A percentile compares a stretch with the other conserved stretches of the same genome.
phyloP scores from a whole-genome alignment of 1,140 invertebrate species.

The Drosophila miranda region DNA sequence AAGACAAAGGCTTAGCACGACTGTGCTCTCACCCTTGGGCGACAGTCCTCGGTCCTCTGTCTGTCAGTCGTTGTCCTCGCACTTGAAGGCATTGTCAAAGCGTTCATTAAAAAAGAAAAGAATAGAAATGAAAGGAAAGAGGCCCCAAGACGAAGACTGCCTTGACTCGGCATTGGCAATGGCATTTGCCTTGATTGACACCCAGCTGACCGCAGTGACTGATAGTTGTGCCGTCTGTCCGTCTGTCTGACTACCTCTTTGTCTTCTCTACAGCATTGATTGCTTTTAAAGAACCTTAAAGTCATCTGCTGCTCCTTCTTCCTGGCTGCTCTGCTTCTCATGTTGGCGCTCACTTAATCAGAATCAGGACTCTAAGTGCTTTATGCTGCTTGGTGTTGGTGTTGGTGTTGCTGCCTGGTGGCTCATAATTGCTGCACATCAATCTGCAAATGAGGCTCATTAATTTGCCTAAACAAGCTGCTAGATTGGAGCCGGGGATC shows the following conservation, averaged over 20 bases:
- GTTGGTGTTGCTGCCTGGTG: conserved; percentile 36
- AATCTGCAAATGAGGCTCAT: conserved; percentile 75
- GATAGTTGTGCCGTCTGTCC: conserved; percentile 28
- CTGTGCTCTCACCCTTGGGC: conserved; percentile 24
- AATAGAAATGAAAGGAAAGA: conserved; percentile 27
- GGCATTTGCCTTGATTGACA: conserved; percentile 74
- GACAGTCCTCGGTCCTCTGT: conserved; percentile 14
- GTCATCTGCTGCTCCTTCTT: conserved; percentile 12
- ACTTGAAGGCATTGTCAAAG: conserved; percentile 75
- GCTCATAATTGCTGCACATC: conserved; percentile 76
- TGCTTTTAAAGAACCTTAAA: conserved; percentile 54
- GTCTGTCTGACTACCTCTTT: background rate
- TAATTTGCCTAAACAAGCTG: conserved; percentile 67
- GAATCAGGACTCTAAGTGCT: conserved; percentile 75
- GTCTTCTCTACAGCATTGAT: conserved; percentile 33
- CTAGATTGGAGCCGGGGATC: background rate
- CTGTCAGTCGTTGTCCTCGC: conserved; percentile 53
- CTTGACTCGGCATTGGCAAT: conserved; percentile 54
- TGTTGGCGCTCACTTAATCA: conserved; percentile 64
- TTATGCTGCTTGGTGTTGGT: conserved; percentile 43
- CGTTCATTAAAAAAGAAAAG: conserved; percentile 61
- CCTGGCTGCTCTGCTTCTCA: conserved; percentile 8
- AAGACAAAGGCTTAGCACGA: conserved; percentile 34
- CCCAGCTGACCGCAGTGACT: conserved; percentile 68
- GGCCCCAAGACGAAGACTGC: background rate